Evolutionary conservation across 2,888 invertebrate species (phyloP), one percentile per base, ranked within the genome.

Genomic region (Drosophila anceps): DNA sequence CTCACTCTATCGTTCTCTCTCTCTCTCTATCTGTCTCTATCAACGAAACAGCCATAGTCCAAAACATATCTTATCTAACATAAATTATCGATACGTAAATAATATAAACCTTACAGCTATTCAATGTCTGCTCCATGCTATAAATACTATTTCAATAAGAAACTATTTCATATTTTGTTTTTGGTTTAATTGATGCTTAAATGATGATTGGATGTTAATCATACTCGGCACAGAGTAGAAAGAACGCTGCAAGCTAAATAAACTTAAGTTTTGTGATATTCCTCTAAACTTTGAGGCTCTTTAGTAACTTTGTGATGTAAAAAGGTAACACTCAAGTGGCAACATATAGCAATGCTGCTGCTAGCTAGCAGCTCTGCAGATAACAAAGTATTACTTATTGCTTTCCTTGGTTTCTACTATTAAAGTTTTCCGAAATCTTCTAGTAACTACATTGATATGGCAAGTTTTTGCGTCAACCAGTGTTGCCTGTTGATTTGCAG

Each of bases 51-150:
- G 24, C 24, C 24, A 24, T 24, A 2, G 24, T 24, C 2, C 24
- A 24, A 20, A 51, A 10, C 53, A 54, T 54, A 54, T 37, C 39
- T 29, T 39, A 55, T 41, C 55, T 1, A 13, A 33, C 8, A 51
- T 8, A n/a, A 10, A 18, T 27, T 46, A 9, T 27, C 46, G 15
- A 33, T 13, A 13, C 0, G 51, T 33, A 50, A 31, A 31, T 31
- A 31, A 8, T 27, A 13, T 13, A 18, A 3, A 31, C 7, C 9
- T 27, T n/a, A n/a, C n/a, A n/a, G n/a, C n/a, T n/a, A n/a, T n/a
- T n/a, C n/a, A 24, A 1, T 15, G 35, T 13, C 29, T 8, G 7
- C 29, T 7, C 1, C 13, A 44, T 24, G 24, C 13, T 13, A 12
- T 7, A 41, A 4, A 18, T 9, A 18, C 41, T 9, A 39, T 15